Base-by-base conservation (phyloP, 1,140 invertebrate species). In the Dufourea novaeangliae region DNA sequence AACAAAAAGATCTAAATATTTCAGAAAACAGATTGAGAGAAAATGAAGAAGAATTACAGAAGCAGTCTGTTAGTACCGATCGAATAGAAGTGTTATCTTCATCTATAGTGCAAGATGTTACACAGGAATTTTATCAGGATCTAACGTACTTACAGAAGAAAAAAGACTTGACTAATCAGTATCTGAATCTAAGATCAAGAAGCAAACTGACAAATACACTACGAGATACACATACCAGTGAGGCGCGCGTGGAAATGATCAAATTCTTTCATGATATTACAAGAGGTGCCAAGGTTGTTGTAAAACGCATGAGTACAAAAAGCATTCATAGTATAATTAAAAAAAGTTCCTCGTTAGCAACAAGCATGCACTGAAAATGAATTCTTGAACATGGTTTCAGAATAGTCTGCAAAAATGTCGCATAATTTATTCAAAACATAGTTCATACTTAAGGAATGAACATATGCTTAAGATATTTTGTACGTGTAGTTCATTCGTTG, bases 251-350 rank as follows among this genome's bases (percentile, higher is more conserved):
- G 59, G 84, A 92, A 64, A 86, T 92, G 73, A 78, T 83, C 57
- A 92, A 92, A 86, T 88, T 92, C 27, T 84, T 92, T 52, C 84
- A 88, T 39, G 91, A 92, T 56, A 88, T 92, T 20, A 89, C 86
- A 8, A 86, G 82, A 66, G 90, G 90, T 70, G 90, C 83, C 25
- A 90, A 85, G 68, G 91, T 92, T 46, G 87, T 91, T 14, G 73
- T 92, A 34, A 85, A 80, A 59, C 88, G 91, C 25, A 73, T 92
- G 17, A 88, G 88, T 79, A 69, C 82, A 29, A 86, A 80, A 37
- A 87, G 79, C 84, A 79, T 86, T 54, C 71, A 68, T 50, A 90
- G 78, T 78, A 84, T 84, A 70, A 79, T 85, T 79, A 61, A 29
- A 44, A 78, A 70, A 50, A 68, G 22, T 73, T 84, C 46, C 59